Evolutionary conservation across 2,113 vertebrate genomes (phyloP).

Genomic region (Atrichornis clamosus): DNA sequence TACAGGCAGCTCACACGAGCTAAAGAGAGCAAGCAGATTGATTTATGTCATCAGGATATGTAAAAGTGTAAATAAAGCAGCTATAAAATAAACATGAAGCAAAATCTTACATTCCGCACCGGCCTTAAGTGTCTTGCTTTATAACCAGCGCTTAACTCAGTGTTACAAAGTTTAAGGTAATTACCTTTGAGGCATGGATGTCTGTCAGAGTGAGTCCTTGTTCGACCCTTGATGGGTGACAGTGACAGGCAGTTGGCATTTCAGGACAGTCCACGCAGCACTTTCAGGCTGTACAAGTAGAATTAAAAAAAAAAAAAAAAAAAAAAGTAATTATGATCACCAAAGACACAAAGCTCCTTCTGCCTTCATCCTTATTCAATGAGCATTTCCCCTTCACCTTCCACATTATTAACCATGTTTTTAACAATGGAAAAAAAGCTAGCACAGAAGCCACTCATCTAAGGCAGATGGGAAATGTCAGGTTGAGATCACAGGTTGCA

Average conservation of each 20-base stretch:
- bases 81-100: neutral
- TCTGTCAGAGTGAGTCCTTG: neutral
- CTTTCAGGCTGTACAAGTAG: neutral
- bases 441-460: neutral
- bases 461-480: neutral
- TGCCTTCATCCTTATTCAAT: neutral
- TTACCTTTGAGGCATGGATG: neutral
- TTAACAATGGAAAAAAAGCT: neutral
- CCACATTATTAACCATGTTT: neutral
- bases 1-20: neutral
- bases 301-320: neutral
- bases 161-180: neutral
- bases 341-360: neutral
- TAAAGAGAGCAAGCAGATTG: neutral
- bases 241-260: slow-evolving; percentile 12
- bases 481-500: neutral
- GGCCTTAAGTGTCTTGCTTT: neutral
- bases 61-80: neutral
- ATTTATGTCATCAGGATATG: neutral
- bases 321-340: neutral
- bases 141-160: neutral
- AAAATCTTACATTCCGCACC: neutral
- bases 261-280: neutral
- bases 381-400: neutral
- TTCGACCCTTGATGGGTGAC: neutral